phyloP scores from a whole-genome alignment of 2,797 vertebrate genomes.

The Anas capensis region DNA sequence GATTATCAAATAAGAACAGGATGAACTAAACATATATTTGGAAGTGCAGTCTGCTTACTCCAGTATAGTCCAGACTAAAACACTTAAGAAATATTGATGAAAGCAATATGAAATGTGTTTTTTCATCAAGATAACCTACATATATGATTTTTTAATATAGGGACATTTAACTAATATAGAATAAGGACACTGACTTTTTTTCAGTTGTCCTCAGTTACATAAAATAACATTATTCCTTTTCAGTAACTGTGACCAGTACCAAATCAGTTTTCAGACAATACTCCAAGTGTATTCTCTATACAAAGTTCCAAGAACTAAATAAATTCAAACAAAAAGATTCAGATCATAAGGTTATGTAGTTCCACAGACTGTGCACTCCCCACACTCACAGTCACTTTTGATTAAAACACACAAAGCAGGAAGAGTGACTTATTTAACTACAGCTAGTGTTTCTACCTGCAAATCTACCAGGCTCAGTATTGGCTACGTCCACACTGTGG shows the following conservation, averaged over 20 bases:
- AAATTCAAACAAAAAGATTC: background rate
- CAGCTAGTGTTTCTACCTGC: fast-evolving
- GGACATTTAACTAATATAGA: background rate
- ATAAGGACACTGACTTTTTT: background rate
- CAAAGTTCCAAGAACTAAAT: background rate
- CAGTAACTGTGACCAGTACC: background rate
- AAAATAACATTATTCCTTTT: background rate
- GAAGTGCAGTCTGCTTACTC: background rate
- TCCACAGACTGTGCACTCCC: background rate
- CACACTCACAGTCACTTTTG: background rate
- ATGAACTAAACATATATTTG: background rate
- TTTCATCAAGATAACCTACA: background rate
- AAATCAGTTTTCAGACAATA: background rate
- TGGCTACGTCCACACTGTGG: fast-evolving
- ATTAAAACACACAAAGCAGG: background rate
- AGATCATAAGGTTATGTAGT: background rate
- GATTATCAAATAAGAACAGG: background rate
- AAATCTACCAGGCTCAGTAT: fast-evolving
- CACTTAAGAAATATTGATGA: background rate
- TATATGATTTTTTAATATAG: background rate
- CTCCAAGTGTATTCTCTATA: too few species aligned
- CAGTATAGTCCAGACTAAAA: background rate
- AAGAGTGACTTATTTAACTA: background rate
- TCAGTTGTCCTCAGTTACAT: background rate
- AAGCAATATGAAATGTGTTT: background rate